Conservation (phyloP, 2,797 vertebrate genomes). For the Anguilla obscura region DNA sequence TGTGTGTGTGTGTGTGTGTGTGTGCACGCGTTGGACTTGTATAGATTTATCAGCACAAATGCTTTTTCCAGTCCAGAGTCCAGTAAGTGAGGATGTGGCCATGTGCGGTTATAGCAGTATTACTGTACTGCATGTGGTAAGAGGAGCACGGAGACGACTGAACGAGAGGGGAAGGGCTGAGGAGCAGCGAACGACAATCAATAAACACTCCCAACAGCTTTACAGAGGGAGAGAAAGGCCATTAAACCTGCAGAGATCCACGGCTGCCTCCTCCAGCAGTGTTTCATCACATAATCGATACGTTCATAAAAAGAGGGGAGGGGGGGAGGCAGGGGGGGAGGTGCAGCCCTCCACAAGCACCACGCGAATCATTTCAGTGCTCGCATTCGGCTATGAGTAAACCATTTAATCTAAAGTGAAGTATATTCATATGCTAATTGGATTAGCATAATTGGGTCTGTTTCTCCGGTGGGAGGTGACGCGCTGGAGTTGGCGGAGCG, state of each 20-base stretch:
- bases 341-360: background rate
- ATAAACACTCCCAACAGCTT: conserved; percentile 54
- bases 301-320: conserved; percentile 44
- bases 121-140: conserved; percentile 24
- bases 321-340: background rate
- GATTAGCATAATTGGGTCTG: conserved; percentile 41
- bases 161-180: conserved; percentile 52
- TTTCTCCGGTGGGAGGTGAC: conserved; percentile 28
- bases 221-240: conserved; percentile 45
- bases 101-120: background rate
- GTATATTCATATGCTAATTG: conserved; percentile 43
- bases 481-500: conserved; percentile 13
- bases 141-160: conserved; percentile 29
- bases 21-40: background rate
- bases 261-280: conserved; percentile 39
- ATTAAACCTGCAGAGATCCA: conserved; percentile 45
- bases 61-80: background rate
- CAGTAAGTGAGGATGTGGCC: background rate
- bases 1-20: background rate
- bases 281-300: conserved; percentile 63
- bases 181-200: conserved; percentile 52
- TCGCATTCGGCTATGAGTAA: conserved; percentile 12
- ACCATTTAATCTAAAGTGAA: conserved; percentile 19
- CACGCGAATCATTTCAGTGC: background rate
- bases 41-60: conserved; percentile 13